Conservation (phyloP, 2,797 vertebrate genomes). For the Antrozous pallidus region DNA sequence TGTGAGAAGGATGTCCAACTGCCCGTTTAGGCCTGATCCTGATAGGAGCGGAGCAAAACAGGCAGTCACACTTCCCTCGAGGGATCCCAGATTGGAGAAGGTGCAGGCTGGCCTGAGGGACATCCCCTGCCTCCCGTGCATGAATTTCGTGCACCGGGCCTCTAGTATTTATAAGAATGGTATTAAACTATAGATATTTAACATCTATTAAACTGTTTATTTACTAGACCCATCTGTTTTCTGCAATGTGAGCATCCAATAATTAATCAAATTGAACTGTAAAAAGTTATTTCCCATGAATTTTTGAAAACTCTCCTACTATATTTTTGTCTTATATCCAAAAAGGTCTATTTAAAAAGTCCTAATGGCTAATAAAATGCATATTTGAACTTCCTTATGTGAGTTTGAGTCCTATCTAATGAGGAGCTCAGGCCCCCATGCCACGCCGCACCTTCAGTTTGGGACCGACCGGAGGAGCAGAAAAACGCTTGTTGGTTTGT, state of each 20-base stretch:
- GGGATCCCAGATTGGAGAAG: no score
- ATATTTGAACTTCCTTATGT: background rate
- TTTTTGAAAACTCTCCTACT: background rate
- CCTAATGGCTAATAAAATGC: background rate
- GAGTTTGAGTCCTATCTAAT: background rate
- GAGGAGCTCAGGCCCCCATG: rapidly evolving
- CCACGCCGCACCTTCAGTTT: rapidly evolving
- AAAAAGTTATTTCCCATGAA: background rate
- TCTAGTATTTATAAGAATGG: background rate
- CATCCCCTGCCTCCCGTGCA: no score
- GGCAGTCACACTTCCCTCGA: no score
- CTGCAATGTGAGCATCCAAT: background rate
- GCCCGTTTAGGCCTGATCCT: no score
- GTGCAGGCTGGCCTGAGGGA: no score
- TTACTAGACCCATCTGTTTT: background rate
- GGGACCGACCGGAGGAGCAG: rapidly evolving
- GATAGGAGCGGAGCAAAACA: no score
- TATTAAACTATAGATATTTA: background rate
- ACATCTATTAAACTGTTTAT: background rate
- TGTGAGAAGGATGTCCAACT: no score
- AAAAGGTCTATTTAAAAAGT: background rate
- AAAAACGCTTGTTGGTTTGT: rapidly evolving
- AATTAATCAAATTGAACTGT: background rate
- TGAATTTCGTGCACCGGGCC: no score
- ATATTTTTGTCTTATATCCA: background rate